Conservation (phyloP, 2,888 invertebrate genomes). For the Drosophila acutilabella region DNA sequence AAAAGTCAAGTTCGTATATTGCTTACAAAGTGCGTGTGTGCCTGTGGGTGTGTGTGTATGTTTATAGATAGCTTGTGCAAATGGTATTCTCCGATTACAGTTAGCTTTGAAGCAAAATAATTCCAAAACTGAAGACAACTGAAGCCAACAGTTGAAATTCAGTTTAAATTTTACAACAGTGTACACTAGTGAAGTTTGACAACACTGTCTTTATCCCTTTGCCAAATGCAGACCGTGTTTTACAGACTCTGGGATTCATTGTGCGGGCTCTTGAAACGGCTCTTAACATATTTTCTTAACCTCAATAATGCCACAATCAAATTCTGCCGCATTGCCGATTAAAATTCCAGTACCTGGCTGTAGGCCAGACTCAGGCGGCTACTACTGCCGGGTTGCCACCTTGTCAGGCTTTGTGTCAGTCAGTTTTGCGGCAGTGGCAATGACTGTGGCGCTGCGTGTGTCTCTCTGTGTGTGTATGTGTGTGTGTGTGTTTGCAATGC, state of each 20-base stretch:
- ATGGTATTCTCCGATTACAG: background rate
- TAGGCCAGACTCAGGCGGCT: slow-evolving; percentile 37
- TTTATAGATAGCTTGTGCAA: background rate
- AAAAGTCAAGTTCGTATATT: slow-evolving; percentile 31
- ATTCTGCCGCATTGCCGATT: slow-evolving; percentile 73
- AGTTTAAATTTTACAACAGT: background rate
- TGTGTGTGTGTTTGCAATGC: slow-evolving; percentile 26
- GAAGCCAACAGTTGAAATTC: no score
- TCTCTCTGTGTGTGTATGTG: no score
- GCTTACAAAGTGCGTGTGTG: background rate
- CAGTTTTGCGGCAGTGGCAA: slow-evolving; percentile 1
- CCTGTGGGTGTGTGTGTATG: background rate
- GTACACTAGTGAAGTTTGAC: slow-evolving; percentile 16
- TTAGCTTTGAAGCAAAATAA: slow-evolving; percentile 5
- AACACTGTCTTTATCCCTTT: slow-evolving; percentile 12
- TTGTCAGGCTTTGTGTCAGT: background rate
- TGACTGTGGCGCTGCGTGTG: slow-evolving; percentile 16
- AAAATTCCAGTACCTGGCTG: slow-evolving; percentile 68
- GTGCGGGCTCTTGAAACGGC: slow-evolving; percentile 29
- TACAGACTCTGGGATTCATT: slow-evolving; percentile 29
- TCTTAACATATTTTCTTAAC: slow-evolving; percentile 75
- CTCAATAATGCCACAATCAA: slow-evolving; percentile 79
- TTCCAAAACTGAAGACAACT: slow-evolving; percentile 4
- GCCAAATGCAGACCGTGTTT: slow-evolving; percentile 24
- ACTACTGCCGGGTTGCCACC: slow-evolving; percentile 17